These are phyloP conservation scores for Drosophila austrosaltans DNA, from an alignment of 2,888 invertebrate species.

Conservation along the genomic window DNA sequence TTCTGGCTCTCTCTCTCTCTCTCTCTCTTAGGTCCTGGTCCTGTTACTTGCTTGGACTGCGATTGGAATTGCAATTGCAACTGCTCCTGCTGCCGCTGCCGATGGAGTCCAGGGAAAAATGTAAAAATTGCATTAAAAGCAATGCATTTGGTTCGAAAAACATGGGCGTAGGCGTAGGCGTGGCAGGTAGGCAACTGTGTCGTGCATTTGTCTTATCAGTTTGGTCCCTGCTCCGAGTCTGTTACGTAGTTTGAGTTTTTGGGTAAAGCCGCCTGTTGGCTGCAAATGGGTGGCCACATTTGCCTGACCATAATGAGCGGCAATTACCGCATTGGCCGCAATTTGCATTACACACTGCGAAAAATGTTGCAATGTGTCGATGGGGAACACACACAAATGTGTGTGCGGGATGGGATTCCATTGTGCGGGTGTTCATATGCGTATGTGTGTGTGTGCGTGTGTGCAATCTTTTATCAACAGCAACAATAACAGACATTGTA, in stretches of 20 bases:
- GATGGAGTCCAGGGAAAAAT: constrained; percentile 21
- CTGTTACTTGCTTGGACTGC: constrained; percentile 25
- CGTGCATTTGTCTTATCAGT: constrained; percentile 75
- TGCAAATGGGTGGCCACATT: constrained; percentile 51
- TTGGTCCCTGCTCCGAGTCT: constrained; percentile 47
- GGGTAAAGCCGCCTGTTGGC: neutral
- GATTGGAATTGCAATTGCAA: constrained; percentile 45
- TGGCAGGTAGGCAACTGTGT: constrained; percentile 39
- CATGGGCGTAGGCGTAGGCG: constrained; percentile 37
- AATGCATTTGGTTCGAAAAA: constrained; percentile 32
- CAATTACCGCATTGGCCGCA: constrained; percentile 77
- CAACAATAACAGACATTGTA: constrained; percentile 59
- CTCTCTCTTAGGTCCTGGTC: constrained; percentile 20
- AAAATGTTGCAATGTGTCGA: constrained; percentile 62
- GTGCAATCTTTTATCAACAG: constrained; percentile 73
- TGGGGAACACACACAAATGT: neutral
- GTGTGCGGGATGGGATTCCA: neutral
- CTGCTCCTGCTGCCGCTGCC: constrained; percentile 1
- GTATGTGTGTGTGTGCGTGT: constrained; percentile 38
- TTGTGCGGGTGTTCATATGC: neutral
- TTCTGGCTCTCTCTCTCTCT: constrained; percentile 18
- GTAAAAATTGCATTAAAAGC: constrained; percentile 76
- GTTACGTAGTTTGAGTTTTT: constrained; percentile 23
- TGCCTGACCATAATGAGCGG: constrained; percentile 77
- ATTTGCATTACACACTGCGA: constrained; percentile 75